Conservation (phyloP, 2,888 invertebrate genomes). For the Drosophila ustulata region DNA sequence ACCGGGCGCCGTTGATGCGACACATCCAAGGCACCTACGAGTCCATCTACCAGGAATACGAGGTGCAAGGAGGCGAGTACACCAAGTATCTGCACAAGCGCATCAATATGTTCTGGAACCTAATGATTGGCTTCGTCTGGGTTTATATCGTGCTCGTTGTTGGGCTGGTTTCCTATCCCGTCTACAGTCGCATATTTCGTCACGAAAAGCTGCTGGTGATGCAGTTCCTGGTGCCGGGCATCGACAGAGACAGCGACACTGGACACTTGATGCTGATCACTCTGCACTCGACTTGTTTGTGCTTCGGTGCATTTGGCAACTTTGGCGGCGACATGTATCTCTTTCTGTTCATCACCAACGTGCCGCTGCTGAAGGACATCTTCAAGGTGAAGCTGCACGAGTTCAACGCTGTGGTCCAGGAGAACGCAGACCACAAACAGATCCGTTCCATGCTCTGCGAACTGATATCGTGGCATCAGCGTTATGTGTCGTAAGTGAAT, state of each 20-base stretch:
- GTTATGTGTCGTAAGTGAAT: conserved; percentile 60
- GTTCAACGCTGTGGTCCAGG: conserved; percentile 50
- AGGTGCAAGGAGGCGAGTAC: conserved; percentile 46
- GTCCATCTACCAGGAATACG: conserved; percentile 62
- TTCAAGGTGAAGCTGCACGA: conserved; percentile 61
- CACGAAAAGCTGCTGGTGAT: conserved; percentile 56
- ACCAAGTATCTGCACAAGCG: conserved; percentile 44
- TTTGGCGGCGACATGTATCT: conserved; percentile 73
- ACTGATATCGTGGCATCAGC: conserved; percentile 70
- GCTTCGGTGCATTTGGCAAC: conserved; percentile 70
- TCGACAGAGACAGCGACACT: conserved; percentile 48
- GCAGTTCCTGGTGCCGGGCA: conserved; percentile 67
- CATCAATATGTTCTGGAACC: conserved; percentile 31
- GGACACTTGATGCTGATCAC: conserved; percentile 48
- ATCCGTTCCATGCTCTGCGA: conserved; percentile 44
- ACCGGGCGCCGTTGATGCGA: conserved; percentile 29
- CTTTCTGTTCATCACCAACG: conserved; percentile 63
- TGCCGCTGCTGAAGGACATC: conserved; percentile 70
- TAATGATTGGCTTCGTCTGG: conserved; percentile 41
- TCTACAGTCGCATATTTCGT: conserved; percentile 31
- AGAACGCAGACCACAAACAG: conserved; percentile 11
- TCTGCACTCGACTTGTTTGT: conserved; percentile 41
- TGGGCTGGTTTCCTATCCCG: conserved; percentile 43
- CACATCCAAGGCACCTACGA: conserved; percentile 39
- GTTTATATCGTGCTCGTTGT: conserved; percentile 17